Percentiles rank a stretch among this genome's conserved stretches.
Conservation (phyloP, 1,140 invertebrate species). For the Drosophila ercepeae region DNA sequence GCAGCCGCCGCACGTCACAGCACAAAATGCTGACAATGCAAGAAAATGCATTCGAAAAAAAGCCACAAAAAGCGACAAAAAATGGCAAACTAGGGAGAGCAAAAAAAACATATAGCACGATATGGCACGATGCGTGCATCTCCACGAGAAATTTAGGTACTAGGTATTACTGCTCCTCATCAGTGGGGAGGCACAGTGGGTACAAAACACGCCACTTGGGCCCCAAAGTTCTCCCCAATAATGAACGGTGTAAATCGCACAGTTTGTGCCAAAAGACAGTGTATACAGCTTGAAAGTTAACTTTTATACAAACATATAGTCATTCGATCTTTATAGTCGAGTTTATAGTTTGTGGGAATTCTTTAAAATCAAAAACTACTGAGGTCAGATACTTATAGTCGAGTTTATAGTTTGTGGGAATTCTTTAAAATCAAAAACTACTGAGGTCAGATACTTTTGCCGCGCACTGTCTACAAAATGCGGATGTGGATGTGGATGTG, state of each 20-base stretch:
- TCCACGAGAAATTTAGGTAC: not conserved
- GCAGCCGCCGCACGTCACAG: constrained; percentile 54
- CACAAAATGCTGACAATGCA: constrained; percentile 76
- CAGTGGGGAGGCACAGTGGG: constrained; percentile 46
- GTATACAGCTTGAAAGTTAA: too few species aligned
- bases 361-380: not conserved
- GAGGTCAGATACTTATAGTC: too few species aligned
- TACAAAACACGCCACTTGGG: not conserved
- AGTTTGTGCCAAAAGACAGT: constrained; percentile 27
- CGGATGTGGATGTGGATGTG: constrained; percentile 41
- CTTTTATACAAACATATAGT: too few species aligned
- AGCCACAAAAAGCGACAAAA: constrained; percentile 1
- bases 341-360: not conserved
- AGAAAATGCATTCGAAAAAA: constrained; percentile 70
- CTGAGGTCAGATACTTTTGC: constrained; percentile 24
- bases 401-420: not conserved
- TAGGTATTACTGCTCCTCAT: not conserved
- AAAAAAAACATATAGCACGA: constrained; percentile 39
- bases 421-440: not conserved
- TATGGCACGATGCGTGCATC: constrained; percentile 50
- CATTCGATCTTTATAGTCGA: too few species aligned
- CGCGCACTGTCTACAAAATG: constrained; percentile 31
- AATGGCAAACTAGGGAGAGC: constrained; percentile 25
- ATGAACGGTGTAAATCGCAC: constrained; percentile 16
- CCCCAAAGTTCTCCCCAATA: too few species aligned